These are phyloP conservation scores for Geopemphigus sp. DNA, from an alignment of 1,140 invertebrate genomes.

Conservation along the genomic window DNA sequence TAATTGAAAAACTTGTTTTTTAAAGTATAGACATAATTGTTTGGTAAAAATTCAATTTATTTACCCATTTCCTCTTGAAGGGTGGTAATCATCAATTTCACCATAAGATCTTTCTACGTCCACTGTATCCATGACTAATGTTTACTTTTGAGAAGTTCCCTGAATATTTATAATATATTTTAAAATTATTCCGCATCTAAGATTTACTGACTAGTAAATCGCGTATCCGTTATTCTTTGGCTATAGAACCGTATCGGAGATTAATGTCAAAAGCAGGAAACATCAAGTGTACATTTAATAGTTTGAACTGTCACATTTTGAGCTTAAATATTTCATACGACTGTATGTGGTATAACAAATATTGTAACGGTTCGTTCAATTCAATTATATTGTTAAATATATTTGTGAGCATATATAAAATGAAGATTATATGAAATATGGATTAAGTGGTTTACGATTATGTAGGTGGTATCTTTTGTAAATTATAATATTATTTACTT, in stretches of 20 bases:
- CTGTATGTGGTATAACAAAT: not conserved
- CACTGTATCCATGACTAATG: slow-evolving; percentile 4
- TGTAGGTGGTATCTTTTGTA: too few relatives aligned
- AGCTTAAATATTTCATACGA: not conserved
- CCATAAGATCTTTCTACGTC: slow-evolving; percentile 21
- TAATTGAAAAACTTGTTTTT: too few relatives aligned
- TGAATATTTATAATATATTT: not conserved
- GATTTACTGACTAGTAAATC: not conserved
- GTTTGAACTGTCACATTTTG: slow-evolving; percentile 21
- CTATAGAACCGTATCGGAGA: slow-evolving; percentile 23
- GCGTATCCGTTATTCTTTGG: slow-evolving; percentile 18
- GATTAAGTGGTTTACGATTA: not conserved
- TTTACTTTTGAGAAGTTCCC: not conserved
- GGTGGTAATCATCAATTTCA: slow-evolving; percentile 23
- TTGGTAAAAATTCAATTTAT: not conserved
- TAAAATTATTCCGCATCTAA: not conserved
- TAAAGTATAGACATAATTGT: too few relatives aligned
- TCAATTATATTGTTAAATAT: slow-evolving; percentile 10
- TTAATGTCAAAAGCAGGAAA: slow-evolving; percentile 26
- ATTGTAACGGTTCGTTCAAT: not conserved
- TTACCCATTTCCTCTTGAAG: slow-evolving; percentile 30
- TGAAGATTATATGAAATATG: not conserved
- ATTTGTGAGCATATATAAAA: not conserved
- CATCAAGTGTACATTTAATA: not conserved
- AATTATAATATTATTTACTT: too few relatives aligned